Evolutionary conservation across 2,888 invertebrate genomes (phyloP).

Genomic region (Villa cingulata): DNA sequence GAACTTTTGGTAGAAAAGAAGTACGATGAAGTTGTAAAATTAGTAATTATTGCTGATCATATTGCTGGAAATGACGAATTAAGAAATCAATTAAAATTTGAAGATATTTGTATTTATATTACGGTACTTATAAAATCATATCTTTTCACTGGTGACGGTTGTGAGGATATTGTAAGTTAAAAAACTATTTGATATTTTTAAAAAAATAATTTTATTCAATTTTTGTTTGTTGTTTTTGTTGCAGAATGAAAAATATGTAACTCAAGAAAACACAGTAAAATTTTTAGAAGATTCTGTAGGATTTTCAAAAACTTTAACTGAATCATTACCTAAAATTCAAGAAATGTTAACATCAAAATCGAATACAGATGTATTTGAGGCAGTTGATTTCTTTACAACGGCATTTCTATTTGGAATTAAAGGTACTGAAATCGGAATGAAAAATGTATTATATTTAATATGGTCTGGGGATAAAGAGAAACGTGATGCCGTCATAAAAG

Average conservation of each 20-base stretch:
- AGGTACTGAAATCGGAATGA: constrained; percentile 55
- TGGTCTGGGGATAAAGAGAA: constrained; percentile 67
- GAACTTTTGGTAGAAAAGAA: constrained; percentile 25
- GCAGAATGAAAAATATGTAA: constrained; percentile 41
- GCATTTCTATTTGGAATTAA: constrained; percentile 67
- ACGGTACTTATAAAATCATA: constrained; percentile 30
- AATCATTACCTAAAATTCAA: constrained; percentile 48
- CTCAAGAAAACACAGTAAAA: constrained; percentile 49
- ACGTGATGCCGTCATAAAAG: constrained; percentile 58
- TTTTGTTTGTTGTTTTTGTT: neutral
- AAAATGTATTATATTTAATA: constrained; percentile 62
- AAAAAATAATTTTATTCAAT: too few species aligned
- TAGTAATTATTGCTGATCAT: constrained; percentile 29
- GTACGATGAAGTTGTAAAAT: constrained; percentile 26
- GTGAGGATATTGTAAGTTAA: constrained; percentile 27
- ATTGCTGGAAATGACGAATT: constrained; percentile 28
- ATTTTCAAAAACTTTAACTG: constrained; percentile 34
- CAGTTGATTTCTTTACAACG: constrained; percentile 75
- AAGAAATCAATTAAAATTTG: constrained; percentile 21
- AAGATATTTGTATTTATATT: constrained; percentile 30
- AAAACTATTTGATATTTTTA: too few species aligned
- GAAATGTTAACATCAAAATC: constrained; percentile 58
- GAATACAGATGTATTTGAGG: constrained; percentile 71
- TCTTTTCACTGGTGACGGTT: constrained; percentile 27
- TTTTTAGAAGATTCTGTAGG: constrained; percentile 54